These are phyloP conservation scores for Aporophyla lueneburgensis DNA, from an alignment of 2,888 invertebrate species.

Conservation along the genomic window DNA sequence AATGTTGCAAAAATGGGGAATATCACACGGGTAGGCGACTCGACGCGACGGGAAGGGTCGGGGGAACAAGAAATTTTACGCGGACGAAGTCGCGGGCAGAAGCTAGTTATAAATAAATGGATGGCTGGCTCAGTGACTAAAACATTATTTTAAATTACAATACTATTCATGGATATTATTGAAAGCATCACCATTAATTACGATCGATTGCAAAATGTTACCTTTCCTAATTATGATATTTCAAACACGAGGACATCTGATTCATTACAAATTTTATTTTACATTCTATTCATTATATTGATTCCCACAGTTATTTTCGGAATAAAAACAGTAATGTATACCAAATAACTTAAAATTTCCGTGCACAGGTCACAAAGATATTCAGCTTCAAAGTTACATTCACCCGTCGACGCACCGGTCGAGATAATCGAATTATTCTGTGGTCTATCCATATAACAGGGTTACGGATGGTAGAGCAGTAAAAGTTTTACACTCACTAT, in stretches of 20 bases:
- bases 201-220: background rate
- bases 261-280: background rate
- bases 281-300: background rate
- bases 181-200: background rate
- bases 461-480: constrained; percentile 51
- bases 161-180: background rate
- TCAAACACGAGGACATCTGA: background rate
- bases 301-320: background rate
- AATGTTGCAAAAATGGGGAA: no score
- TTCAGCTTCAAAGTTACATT: constrained; percentile 50
- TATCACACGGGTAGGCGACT: no score
- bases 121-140: background rate
- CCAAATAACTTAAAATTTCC: constrained; percentile 23
- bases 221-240: background rate
- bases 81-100: no score
- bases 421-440: constrained; percentile 69
- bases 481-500: constrained; percentile 57
- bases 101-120: background rate
- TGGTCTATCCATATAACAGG: constrained; percentile 51
- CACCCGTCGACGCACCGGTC: constrained; percentile 51
- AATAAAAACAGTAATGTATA: constrained; percentile 31
- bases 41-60: no score
- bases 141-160: background rate
- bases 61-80: no score
- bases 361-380: constrained; percentile 32